Evolutionary conservation across 2,797 vertebrate species (phyloP).

Genomic region (Furcifer pardalis): DNA sequence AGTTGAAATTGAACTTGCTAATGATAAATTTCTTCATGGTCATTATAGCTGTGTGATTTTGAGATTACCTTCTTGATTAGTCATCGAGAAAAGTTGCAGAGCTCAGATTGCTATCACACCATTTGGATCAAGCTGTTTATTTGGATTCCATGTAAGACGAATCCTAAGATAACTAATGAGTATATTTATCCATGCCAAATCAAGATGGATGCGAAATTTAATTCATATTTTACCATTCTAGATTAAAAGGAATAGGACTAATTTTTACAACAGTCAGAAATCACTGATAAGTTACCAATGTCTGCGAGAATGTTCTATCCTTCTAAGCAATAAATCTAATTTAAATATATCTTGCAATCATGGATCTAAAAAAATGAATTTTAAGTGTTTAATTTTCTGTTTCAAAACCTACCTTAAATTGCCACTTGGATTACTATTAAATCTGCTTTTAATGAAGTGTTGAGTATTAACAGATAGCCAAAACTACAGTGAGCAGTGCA

Average conservation of each 20-base stretch:
- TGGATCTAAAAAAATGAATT: too few relatives aligned
- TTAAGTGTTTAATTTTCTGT: background rate
- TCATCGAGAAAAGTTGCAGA: slow-evolving; percentile 9
- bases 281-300: background rate
- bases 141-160: background rate
- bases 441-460: background rate
- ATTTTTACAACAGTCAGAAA: background rate
- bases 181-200: background rate
- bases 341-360: background rate
- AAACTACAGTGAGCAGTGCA: too few relatives aligned
- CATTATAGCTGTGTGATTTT: background rate
- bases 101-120: background rate
- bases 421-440: background rate
- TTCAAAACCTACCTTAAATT: background rate
- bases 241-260: background rate
- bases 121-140: background rate
- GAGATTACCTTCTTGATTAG: slow-evolving; percentile 11
- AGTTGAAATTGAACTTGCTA: background rate
- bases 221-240: background rate
- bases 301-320: background rate
- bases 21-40: background rate
- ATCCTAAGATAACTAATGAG: background rate
- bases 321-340: background rate
- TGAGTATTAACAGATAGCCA: too few relatives aligned
- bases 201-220: background rate